Evolutionary conservation across 2,113 vertebrate species (phyloP).

Genomic region (Archocentrus centrarchus): DNA sequence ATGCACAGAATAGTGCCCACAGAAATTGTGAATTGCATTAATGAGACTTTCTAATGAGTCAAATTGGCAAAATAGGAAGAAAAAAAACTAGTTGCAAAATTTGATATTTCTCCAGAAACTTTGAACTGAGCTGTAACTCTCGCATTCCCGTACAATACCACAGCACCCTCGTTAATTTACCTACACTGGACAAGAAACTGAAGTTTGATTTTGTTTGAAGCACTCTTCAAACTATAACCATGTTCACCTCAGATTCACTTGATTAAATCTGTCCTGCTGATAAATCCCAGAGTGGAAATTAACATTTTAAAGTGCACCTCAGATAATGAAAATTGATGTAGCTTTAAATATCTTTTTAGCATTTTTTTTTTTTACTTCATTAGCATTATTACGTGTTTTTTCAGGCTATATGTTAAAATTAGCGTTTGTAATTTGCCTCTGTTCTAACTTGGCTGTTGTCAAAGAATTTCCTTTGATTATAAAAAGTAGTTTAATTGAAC

Average conservation of each 20-base stretch:
- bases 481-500: background rate
- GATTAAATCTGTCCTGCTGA: background rate
- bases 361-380: background rate
- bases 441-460: background rate
- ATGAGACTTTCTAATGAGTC: slow-evolving; percentile 4
- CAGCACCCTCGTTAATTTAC: background rate
- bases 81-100: background rate
- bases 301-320: background rate
- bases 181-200: background rate
- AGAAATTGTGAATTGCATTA: slow-evolving; percentile 25
- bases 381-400: too few species aligned
- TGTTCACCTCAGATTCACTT: background rate
- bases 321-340: background rate
- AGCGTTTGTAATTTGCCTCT: background rate
- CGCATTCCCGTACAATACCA: background rate
- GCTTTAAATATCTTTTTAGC: background rate
- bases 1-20: slow-evolving; percentile 29
- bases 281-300: background rate
- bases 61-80: background rate
- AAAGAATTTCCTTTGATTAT: background rate
- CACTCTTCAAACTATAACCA: background rate
- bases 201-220: background rate
- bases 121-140: background rate
- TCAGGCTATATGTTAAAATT: background rate
- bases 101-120: background rate